These are phyloP conservation scores for Tetranychus urticae DNA, from an alignment of 1,140 invertebrate genomes.

Conservation along the genomic window DNA sequence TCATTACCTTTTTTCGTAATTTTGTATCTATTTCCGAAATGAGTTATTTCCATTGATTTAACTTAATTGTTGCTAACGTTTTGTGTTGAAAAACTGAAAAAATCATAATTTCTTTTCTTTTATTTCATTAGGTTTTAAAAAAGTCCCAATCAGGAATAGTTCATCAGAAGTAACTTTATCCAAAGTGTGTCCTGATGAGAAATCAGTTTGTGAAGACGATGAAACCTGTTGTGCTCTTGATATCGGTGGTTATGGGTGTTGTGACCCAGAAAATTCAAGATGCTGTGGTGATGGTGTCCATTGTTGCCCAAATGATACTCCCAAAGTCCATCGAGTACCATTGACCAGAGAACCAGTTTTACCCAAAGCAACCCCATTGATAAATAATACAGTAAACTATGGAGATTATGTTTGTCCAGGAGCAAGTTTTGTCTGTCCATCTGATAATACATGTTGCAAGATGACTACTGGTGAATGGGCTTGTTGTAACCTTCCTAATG, in stretches of 20 bases:
- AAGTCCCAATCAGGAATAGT: background rate
- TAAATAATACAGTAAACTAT: background rate
- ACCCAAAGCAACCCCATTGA: background rate
- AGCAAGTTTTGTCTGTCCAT: background rate
- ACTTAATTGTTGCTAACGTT: no score
- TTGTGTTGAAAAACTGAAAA: no score
- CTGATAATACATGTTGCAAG: conserved; percentile 6
- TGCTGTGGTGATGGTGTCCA: conserved; percentile 2
- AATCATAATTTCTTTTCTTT: no score
- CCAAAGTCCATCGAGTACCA: background rate
- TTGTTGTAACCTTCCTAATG: conserved; percentile 21
- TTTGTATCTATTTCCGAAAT: no score
- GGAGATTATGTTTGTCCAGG: conserved; percentile 3
- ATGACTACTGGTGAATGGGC: conserved; percentile 16
- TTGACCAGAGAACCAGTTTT: background rate
- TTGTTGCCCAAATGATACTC: conserved; percentile 3
- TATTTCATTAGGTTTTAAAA: no score
- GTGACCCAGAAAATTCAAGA: background rate
- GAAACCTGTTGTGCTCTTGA: background rate
- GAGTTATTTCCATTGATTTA: no score
- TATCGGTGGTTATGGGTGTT: background rate
- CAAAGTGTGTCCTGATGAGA: conserved; percentile 5
- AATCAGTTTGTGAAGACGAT: background rate
- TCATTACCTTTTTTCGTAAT: no score
- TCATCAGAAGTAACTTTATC: no score